Percentiles rank a stretch among this genome's conserved stretches.
Evolutionary conservation across 2,797 vertebrate species (phyloP).

Genomic region (Megalops cyprinoides): DNA sequence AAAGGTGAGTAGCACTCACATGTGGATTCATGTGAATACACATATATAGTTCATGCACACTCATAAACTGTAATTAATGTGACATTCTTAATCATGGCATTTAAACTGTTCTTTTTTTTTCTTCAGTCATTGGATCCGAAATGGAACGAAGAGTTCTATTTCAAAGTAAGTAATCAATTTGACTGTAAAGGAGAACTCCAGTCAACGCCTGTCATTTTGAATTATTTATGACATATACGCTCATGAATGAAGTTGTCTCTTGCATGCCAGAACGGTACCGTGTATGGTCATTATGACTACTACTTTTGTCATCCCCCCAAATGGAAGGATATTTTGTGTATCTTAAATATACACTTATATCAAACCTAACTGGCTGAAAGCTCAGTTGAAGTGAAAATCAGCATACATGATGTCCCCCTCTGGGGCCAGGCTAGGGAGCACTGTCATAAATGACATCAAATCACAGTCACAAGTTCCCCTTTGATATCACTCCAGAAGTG

Average conservation of each 20-base stretch:
- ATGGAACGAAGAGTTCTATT: conserved; percentile 94
- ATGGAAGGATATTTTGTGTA: too few species aligned
- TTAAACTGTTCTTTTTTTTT: background rate
- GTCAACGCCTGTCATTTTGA: background rate
- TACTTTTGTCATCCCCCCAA: too few species aligned
- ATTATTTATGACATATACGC: background rate
- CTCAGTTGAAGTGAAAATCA: too few species aligned
- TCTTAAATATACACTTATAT: too few species aligned
- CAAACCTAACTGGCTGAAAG: too few species aligned
- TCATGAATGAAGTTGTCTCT: background rate
- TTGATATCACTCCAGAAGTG: background rate
- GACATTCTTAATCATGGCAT: too few species aligned
- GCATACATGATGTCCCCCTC: too few species aligned
- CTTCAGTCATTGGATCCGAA: conserved; percentile 88
- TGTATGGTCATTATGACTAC: too few species aligned
- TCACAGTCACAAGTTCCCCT: background rate
- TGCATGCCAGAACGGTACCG: background rate
- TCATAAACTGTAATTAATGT: background rate
- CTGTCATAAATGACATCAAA: background rate
- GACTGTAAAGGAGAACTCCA: background rate
- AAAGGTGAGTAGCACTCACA: conserved; percentile 72
- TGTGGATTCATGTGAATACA: background rate
- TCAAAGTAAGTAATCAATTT: conserved; percentile 81
- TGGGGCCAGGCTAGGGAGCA: too few species aligned
- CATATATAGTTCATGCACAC: background rate